These are phyloP conservation scores for Pollimyrus isidori DNA, from an alignment of 2,113 vertebrate genomes.

Conservation along the genomic window DNA sequence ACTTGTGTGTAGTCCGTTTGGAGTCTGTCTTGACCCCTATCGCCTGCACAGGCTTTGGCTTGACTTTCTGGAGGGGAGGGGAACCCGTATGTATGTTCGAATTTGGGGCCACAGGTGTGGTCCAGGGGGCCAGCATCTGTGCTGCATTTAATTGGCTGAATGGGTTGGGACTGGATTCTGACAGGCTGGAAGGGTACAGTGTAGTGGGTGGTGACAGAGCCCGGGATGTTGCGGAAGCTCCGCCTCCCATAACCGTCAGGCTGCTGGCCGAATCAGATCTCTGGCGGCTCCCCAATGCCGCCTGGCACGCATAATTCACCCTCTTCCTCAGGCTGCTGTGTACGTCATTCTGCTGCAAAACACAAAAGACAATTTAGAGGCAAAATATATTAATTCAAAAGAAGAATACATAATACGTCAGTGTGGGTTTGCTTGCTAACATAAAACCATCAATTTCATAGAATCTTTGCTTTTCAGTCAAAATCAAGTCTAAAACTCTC, in stretches of 20 bases:
- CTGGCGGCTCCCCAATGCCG: slow-evolving; percentile 55
- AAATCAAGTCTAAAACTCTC: not conserved
- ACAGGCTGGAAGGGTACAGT: slow-evolving; percentile 57
- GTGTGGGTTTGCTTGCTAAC: not conserved
- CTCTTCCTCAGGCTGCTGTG: slow-evolving; percentile 88
- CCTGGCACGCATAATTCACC: slow-evolving; percentile 67
- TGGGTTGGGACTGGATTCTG: slow-evolving; percentile 78
- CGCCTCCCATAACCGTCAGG: slow-evolving; percentile 43
- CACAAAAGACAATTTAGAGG: not conserved
- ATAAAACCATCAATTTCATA: not conserved
- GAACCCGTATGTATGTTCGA: slow-evolving; percentile 58
- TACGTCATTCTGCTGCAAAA: slow-evolving; percentile 66
- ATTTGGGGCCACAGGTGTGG: slow-evolving; percentile 61
- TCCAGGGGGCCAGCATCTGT: slow-evolving; percentile 65
- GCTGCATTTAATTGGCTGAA: slow-evolving; percentile 60
- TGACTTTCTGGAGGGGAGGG: slow-evolving; percentile 68
- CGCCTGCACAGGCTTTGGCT: slow-evolving; percentile 77
- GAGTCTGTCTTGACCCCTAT: slow-evolving; percentile 64
- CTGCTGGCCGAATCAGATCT: slow-evolving; percentile 67
- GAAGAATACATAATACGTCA: not conserved
- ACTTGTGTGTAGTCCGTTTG: slow-evolving; percentile 47
- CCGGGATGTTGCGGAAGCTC: slow-evolving; percentile 51
- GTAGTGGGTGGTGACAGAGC: slow-evolving; percentile 52
- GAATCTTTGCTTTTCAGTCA: not conserved
- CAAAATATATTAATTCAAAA: not conserved